Evolutionary conservation across 1,140 invertebrate genomes (phyloP).

Genomic region (Aphelinus certus): DNA sequence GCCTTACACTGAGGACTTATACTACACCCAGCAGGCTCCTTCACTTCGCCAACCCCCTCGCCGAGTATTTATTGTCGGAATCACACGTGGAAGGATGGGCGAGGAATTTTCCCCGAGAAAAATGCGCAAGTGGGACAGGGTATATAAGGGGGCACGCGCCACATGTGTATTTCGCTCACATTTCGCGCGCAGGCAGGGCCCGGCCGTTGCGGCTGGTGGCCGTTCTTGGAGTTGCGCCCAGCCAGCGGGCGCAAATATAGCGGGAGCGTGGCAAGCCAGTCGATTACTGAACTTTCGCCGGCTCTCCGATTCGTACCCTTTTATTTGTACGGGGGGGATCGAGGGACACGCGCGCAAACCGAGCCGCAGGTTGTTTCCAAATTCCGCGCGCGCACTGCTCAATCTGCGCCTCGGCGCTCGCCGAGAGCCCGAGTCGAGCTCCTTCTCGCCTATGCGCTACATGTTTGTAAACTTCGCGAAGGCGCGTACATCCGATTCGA

Average conservation of each 20-base stretch:
- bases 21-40: no score
- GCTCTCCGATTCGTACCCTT: background rate
- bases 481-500: background rate
- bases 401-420: constrained; percentile 18
- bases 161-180: background rate
- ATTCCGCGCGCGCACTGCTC: constrained; percentile 14
- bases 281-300: constrained; percentile 26
- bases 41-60: no score
- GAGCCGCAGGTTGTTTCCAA: constrained; percentile 28
- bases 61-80: no score
- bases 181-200: background rate
- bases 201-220: constrained; percentile 2
- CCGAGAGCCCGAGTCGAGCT: background rate
- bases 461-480: background rate
- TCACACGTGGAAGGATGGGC: no score
- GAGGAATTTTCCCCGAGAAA: no score
- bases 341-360: background rate
- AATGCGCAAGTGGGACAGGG: no score
- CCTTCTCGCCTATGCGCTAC: no score
- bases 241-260: constrained; percentile 26
- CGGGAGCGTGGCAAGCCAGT: background rate
- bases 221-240: constrained; percentile 31
- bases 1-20: no score
- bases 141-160: no score
- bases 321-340: constrained; percentile 2